Evolutionary conservation across 2,797 vertebrate species (phyloP).

Genomic region (Distichodus sexfasciatus): DNA sequence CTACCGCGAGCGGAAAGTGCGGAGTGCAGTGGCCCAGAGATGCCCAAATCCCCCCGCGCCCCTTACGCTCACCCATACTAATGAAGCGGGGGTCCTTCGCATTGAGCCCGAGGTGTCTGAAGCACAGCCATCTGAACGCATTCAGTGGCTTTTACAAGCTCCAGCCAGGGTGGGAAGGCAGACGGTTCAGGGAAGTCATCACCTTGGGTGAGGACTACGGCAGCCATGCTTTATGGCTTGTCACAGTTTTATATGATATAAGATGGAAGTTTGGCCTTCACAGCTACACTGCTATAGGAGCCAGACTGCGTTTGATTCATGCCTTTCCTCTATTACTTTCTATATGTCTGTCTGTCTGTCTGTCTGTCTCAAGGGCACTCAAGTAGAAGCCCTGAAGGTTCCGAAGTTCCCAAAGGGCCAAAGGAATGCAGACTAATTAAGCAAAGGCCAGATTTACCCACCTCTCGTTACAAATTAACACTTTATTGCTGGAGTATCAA

Average conservation of each 20-base stretch:
- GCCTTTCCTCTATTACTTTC: background rate
- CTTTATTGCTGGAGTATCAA: too few relatives aligned
- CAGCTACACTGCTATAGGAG: constrained; percentile 14
- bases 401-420: too few relatives aligned
- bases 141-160: constrained; percentile 13
- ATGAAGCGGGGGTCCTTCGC: constrained; percentile 39
- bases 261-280: constrained; percentile 47
- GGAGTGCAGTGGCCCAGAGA: constrained; percentile 50
- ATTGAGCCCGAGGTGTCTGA: background rate
- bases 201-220: constrained; percentile 34
- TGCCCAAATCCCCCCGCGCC: constrained; percentile 52
- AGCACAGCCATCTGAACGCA: constrained; percentile 16
- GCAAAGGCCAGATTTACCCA: too few relatives aligned
- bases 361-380: background rate
- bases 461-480: too few relatives aligned
- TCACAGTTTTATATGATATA: constrained; percentile 44
- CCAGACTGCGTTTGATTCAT: constrained; percentile 36
- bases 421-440: too few relatives aligned
- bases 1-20: constrained; percentile 58
- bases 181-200: constrained; percentile 20
- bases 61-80: constrained; percentile 35
- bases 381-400: too few relatives aligned
- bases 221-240: constrained; percentile 44
- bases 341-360: background rate
- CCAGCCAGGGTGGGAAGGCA: background rate